Conservation (phyloP, 2,113 vertebrate species). For the Talpa occidentalis region DNA sequence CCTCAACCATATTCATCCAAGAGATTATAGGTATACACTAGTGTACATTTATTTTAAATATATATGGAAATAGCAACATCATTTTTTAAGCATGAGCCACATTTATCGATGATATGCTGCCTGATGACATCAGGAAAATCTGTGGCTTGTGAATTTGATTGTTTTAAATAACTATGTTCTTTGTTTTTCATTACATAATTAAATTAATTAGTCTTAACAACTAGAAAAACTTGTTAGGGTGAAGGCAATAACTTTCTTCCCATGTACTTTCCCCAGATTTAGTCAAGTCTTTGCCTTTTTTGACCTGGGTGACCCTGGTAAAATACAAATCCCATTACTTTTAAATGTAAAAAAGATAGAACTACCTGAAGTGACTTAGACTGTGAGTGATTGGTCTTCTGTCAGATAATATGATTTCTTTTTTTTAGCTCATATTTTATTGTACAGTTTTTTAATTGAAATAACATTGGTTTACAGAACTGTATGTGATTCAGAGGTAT, state of each 20-base stretch:
- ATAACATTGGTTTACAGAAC: too few species aligned
- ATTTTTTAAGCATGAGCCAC: background rate
- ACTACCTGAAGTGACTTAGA: background rate
- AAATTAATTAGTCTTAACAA: background rate
- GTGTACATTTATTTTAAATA: fast-evolving
- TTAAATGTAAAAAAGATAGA: background rate
- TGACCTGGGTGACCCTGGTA: background rate
- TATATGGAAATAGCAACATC: background rate
- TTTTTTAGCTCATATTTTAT: too few species aligned
- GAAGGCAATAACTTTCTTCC: background rate
- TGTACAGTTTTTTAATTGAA: too few species aligned
- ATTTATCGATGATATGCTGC: background rate
- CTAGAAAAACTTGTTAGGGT: background rate
- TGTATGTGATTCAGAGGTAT: too few species aligned
- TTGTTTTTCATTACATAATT: background rate
- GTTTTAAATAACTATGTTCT: background rate
- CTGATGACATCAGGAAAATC: background rate
- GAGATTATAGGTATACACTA: background rate
- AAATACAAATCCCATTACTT: background rate
- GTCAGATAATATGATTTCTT: background rate
- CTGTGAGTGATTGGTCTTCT: background rate
- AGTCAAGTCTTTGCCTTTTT: background rate
- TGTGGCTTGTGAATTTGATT: background rate
- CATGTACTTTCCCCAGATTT: background rate
- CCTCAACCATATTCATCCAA: background rate